Conservation (phyloP, 1,140 invertebrate genomes). For the Berghia stephanieae region DNA sequence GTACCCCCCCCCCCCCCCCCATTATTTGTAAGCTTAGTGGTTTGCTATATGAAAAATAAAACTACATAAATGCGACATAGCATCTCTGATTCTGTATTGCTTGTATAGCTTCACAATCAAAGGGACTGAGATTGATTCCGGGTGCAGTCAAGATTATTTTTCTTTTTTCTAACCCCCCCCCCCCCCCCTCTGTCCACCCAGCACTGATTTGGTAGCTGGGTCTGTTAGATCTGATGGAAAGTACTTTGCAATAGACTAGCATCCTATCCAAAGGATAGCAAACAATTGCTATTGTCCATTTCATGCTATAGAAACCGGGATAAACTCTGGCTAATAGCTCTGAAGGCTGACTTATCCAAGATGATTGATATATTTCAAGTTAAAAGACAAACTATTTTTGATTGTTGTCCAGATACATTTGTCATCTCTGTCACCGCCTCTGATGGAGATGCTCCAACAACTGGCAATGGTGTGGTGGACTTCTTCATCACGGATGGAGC, state of each 20-base stretch:
- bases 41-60: too few relatives aligned
- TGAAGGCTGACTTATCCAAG: background rate
- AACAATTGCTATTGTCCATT: background rate
- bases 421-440: constrained; percentile 45
- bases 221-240: too few relatives aligned
- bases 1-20: too few relatives aligned
- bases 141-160: too few relatives aligned
- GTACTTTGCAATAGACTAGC: too few relatives aligned
- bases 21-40: too few relatives aligned
- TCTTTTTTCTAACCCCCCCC: too few relatives aligned
- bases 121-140: too few relatives aligned
- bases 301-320: too few relatives aligned
- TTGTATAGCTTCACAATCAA: too few relatives aligned
- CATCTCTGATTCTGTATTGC: constrained; percentile 42
- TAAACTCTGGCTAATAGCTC: background rate
- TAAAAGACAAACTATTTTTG: background rate
- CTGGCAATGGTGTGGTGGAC: constrained; percentile 73
- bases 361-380: background rate
- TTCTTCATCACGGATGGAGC: constrained; percentile 89
- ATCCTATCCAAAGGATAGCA: background rate
- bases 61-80: background rate
- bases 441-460: constrained; percentile 48
- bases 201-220: too few relatives aligned
- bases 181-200: too few relatives aligned
- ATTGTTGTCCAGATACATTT: constrained; percentile 30